Conservation (phyloP, 2,113 vertebrate species). For the Callithrix jacchus region DNA sequence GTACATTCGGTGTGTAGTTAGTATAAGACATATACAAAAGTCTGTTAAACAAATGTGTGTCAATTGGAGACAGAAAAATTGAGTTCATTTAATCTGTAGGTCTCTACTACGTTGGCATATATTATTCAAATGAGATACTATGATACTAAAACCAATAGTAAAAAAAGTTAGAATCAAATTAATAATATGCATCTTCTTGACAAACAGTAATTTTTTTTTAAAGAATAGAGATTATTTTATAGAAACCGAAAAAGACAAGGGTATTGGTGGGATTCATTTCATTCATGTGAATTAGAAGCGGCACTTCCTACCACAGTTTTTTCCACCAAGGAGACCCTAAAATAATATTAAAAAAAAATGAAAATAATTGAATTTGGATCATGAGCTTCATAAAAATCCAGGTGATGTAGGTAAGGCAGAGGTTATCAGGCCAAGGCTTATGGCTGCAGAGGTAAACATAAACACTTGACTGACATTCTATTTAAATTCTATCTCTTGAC, state of each 20-base stretch:
- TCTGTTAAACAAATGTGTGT: neutral
- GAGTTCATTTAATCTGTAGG: neutral
- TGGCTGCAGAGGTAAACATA: neutral
- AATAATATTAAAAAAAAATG: neutral
- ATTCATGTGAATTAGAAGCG: neutral
- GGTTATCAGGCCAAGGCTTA: neutral
- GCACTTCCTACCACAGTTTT: neutral
- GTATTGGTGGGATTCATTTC: neutral
- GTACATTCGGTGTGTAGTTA: neutral
- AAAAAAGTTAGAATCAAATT: neutral
- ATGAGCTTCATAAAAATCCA: neutral
- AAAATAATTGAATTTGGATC: slow-evolving; percentile 22
- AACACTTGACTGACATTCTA: neutral
- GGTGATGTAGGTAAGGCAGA: neutral
- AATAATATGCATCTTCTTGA: neutral
- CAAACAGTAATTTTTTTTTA: neutral
- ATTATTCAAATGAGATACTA: neutral
- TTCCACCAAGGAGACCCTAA: neutral
- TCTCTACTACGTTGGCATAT: neutral
- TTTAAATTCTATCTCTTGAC: neutral
- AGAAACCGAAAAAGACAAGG: neutral
- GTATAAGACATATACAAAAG: neutral
- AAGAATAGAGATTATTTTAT: neutral
- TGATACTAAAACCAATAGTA: neutral
- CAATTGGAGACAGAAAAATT: neutral